Percentiles rank a stretch among this genome's conserved stretches.
Conservation (phyloP, 2,797 vertebrate species). For the Peromyscus nudipes region DNA sequence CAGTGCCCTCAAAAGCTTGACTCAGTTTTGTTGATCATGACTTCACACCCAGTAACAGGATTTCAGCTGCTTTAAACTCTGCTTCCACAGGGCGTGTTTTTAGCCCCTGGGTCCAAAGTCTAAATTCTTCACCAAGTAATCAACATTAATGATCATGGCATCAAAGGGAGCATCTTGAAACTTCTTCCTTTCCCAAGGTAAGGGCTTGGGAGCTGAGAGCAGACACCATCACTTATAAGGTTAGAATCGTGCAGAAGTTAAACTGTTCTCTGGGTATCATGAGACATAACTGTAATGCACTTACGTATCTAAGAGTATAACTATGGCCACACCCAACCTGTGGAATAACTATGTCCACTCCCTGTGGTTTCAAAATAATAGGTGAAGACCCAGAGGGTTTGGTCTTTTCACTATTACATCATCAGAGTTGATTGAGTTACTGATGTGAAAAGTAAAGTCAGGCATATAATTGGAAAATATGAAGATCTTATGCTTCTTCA, state of each 20-base stretch:
- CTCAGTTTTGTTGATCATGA: conserved; percentile 54
- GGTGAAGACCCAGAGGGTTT: not conserved
- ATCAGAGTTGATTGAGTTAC: conserved; percentile 50
- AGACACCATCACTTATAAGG: not conserved
- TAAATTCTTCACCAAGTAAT: conserved; percentile 58
- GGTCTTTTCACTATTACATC: not conserved
- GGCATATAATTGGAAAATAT: not conserved
- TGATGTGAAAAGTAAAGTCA: conserved; percentile 58
- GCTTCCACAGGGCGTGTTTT: conserved; percentile 42
- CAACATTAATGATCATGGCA: conserved; percentile 43
- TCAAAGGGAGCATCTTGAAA: conserved; percentile 1
- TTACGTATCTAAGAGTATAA: not conserved
- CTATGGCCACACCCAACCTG: accelerated
- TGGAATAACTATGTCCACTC: not conserved
- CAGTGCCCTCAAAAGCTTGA: conserved; percentile 38
- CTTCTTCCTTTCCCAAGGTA: not conserved
- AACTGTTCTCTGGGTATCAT: accelerated
- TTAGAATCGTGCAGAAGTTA: not conserved
- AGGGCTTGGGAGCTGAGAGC: not conserved
- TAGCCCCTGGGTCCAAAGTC: conserved; percentile 37
- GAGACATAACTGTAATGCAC: not conserved
- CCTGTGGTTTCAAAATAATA: not conserved
- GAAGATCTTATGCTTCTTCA: not conserved
- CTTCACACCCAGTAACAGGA: conserved; percentile 56
- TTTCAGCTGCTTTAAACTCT: not conserved